Conservation (phyloP, 2,797 vertebrate species). For the Octomys mimax region DNA sequence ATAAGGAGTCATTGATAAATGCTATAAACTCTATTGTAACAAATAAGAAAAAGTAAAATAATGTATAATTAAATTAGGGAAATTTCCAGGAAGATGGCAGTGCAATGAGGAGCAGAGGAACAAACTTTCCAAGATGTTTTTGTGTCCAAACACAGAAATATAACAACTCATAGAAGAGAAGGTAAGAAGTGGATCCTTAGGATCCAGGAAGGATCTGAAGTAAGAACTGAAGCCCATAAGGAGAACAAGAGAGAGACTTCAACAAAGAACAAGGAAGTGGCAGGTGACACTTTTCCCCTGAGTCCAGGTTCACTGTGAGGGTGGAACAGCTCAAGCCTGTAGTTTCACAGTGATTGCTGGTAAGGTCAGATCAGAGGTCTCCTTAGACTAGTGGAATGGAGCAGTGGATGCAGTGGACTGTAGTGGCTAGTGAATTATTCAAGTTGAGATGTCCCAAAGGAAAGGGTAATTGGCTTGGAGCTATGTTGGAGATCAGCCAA, state of each 20-base stretch:
- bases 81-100: not conserved
- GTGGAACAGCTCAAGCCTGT: not conserved
- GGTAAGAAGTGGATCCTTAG: not conserved
- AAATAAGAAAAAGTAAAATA: not conserved
- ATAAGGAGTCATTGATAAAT: conserved; percentile 2
- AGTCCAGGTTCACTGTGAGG: not conserved
- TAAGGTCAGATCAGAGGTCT: not conserved
- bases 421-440: too few relatives aligned
- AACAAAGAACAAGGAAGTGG: not conserved
- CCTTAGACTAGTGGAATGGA: not conserved
- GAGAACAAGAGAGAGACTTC: not conserved
- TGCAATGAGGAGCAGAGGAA: not conserved
- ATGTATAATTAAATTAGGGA: not conserved
- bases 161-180: not conserved
- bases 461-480: not conserved
- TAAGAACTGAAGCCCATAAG: not conserved
- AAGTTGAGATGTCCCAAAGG: not conserved
- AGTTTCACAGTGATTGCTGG: not conserved
- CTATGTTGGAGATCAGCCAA: not conserved
- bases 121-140: not conserved
- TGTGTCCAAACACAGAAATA: not conserved
- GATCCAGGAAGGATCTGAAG: not conserved
- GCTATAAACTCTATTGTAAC: not conserved
- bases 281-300: not conserved
- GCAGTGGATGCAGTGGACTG: not conserved